Conservation (phyloP, 2,888 invertebrate species). For the Agrochola circellaris region DNA sequence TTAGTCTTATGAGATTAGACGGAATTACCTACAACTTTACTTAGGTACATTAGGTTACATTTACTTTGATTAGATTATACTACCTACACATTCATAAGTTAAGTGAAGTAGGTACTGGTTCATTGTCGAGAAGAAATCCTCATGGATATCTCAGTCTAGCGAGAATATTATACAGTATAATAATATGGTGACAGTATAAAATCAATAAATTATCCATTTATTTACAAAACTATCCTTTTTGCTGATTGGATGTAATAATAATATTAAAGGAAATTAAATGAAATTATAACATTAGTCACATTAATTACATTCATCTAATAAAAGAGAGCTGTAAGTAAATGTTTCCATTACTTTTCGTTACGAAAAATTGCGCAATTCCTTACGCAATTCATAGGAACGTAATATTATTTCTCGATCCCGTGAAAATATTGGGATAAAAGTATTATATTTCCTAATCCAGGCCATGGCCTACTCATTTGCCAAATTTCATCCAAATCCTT, state of each 20-base stretch:
- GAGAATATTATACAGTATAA: too few species aligned
- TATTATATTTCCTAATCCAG: too few species aligned
- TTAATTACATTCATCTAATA: background rate
- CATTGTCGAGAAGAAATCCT: background rate
- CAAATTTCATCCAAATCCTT: too few species aligned
- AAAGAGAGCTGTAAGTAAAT: too few species aligned
- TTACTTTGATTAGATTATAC: conserved; percentile 35
- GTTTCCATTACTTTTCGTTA: too few species aligned
- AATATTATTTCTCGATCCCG: too few species aligned
- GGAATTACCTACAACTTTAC: conserved; percentile 48
- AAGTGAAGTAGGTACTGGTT: background rate
- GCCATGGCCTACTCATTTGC: too few species aligned
- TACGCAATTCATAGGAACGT: too few species aligned
- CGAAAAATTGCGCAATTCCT: too few species aligned
- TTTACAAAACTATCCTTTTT: background rate
- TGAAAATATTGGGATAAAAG: too few species aligned
- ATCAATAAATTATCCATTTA: background rate
- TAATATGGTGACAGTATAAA: too few species aligned
- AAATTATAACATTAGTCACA: background rate
- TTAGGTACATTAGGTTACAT: conserved; percentile 40
- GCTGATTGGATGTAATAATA: background rate
- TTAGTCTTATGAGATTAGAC: conserved; percentile 50
- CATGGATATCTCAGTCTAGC: background rate
- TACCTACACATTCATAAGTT: conserved; percentile 12
- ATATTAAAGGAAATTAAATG: background rate